Evolutionary conservation across 2,797 vertebrate species (phyloP).

Genomic region (Gambusia yucatana): DNA sequence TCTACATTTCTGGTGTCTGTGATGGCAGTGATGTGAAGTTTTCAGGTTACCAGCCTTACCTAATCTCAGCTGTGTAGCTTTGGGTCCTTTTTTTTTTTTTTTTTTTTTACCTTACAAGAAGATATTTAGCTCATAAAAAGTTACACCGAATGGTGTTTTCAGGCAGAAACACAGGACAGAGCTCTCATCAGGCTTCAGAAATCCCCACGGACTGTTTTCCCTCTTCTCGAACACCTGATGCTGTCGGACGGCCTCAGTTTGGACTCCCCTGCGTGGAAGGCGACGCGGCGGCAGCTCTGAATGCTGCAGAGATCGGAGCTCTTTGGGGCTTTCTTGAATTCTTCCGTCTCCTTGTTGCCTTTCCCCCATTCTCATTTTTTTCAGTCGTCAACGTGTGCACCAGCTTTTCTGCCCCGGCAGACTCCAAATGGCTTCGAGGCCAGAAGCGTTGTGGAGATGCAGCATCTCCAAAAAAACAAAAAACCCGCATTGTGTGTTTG

Average conservation of each 20-base stretch:
- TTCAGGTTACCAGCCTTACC: neutral
- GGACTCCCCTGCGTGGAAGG: neutral
- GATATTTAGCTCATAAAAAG: neutral
- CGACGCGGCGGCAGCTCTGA: neutral
- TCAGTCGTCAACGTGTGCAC: constrained; percentile 47
- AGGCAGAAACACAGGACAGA: neutral
- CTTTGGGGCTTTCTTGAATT: constrained; percentile 11
- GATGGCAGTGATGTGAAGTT: neutral
- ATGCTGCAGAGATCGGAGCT: constrained; percentile 34
- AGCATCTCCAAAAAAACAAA: neutral
- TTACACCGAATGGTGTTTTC: neutral
- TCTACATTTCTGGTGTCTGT: neutral
- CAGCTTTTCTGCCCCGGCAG: constrained; percentile 35
- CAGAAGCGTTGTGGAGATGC: constrained; percentile 12
- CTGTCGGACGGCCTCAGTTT: constrained; percentile 1
- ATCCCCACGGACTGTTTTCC: neutral
- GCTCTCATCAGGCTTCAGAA: constrained; percentile 6
- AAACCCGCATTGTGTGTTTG: neutral
- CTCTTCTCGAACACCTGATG: neutral
- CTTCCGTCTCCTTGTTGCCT: constrained; percentile 25
- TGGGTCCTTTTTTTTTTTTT: neutral
- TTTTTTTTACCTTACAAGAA: neutral
- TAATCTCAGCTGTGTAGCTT: neutral
- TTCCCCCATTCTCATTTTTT: constrained; percentile 46
- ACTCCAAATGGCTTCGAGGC: constrained; percentile 56